Percentiles rank a stretch among this genome's conserved stretches.
These are phyloP conservation scores for Zosterops lateralis DNA, from an alignment of 2,113 vertebrate species.

Conservation along the genomic window DNA sequence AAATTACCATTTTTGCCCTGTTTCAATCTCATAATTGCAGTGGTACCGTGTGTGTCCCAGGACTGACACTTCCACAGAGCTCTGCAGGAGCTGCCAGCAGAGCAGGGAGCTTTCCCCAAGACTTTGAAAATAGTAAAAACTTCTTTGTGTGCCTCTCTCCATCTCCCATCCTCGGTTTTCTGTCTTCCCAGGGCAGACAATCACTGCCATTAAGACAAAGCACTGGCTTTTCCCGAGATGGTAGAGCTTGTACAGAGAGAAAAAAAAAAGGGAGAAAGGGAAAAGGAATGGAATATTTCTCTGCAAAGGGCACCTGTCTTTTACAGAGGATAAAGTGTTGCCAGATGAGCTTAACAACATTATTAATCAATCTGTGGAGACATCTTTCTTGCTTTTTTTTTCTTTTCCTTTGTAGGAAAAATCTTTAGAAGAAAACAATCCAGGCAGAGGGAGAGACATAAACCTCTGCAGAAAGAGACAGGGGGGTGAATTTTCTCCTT, in stretches of 20 bases:
- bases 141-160: not conserved
- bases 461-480: not conserved
- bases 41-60: not conserved
- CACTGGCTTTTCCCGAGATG: not conserved
- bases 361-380: not conserved
- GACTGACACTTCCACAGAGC: not conserved
- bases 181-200: not conserved
- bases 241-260: not conserved
- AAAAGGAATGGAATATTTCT: not conserved
- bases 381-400: not conserved
- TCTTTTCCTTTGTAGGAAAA: not conserved
- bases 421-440: not conserved
- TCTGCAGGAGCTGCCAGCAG: not conserved
- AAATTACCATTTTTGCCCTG: not conserved
- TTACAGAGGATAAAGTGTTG: slow-evolving; percentile 13
- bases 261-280: not conserved
- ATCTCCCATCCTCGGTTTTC: not conserved
- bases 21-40: not conserved
- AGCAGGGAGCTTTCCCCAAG: not conserved
- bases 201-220: slow-evolving; percentile 41
- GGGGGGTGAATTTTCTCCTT: not conserved
- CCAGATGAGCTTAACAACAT: not conserved
- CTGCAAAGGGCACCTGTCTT: slow-evolving; percentile 49
- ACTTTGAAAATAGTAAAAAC: not conserved
- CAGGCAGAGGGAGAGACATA: not conserved